These are phyloP conservation scores for Eulithis prunata DNA, from an alignment of 2,888 invertebrate species.

Conservation along the genomic window DNA sequence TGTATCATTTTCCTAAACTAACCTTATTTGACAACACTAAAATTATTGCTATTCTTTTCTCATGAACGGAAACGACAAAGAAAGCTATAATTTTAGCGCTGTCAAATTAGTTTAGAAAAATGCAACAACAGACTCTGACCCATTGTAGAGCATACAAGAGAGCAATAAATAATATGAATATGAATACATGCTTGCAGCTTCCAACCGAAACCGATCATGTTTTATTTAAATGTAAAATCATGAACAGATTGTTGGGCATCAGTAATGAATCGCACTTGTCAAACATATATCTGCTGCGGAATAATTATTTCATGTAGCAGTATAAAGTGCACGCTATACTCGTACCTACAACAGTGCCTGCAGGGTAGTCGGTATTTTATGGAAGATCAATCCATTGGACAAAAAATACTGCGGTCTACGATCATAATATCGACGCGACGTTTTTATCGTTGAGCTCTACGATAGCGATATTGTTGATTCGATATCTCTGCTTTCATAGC, in stretches of 20 bases:
- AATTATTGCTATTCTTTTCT: too few relatives aligned
- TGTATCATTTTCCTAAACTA: background rate
- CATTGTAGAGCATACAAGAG: too few relatives aligned
- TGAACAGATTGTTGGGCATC: slow-evolving; percentile 15
- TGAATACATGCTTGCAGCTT: slow-evolving; percentile 2
- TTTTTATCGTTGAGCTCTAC: too few relatives aligned
- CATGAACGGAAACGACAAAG: too few relatives aligned
- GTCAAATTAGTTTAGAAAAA: too few relatives aligned
- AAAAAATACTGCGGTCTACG: slow-evolving; percentile 1
- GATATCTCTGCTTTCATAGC: background rate
- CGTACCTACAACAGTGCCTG: background rate
- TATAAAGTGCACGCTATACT: slow-evolving; percentile 19
- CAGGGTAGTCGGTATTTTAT: background rate
- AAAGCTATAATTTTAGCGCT: too few relatives aligned
- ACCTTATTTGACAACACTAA: too few relatives aligned
- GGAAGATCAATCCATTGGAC: slow-evolving; percentile 9
- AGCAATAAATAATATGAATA: background rate
- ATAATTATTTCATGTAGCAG: slow-evolving; percentile 24
- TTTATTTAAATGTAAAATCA: slow-evolving; percentile 24
- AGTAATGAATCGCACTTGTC: slow-evolving; percentile 30
- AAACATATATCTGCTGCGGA: slow-evolving; percentile 20
- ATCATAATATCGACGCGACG: background rate
- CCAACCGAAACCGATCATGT: slow-evolving; percentile 13
- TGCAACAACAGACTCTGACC: too few relatives aligned
- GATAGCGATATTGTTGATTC: background rate